Evolutionary conservation across 2,797 vertebrate species (phyloP).

Genomic region (Diceros bicornis): DNA sequence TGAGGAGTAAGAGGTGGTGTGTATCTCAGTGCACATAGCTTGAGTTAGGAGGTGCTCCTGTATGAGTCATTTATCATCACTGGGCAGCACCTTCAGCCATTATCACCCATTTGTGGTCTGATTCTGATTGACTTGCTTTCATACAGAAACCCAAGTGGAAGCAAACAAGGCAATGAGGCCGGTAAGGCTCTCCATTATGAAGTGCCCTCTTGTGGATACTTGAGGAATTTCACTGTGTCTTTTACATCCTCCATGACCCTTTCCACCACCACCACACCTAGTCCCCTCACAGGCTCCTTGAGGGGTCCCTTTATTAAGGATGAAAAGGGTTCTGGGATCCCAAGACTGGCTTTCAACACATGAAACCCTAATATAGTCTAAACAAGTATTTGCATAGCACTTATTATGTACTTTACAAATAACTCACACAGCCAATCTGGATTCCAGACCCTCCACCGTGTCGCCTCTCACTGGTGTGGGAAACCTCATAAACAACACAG

Average conservation of each 20-base stretch:
- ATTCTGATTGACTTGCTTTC: not conserved
- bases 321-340: not conserved
- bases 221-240: not conserved
- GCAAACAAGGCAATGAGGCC: not conserved
- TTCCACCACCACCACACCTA: not conserved
- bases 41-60: not conserved
- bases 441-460: not conserved
- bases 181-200: fast-evolving
- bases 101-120: not conserved
- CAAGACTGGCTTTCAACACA: not conserved
- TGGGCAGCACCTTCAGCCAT: not conserved
- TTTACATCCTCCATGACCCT: not conserved
- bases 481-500: not conserved
- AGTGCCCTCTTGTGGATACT: constrained; percentile 74
- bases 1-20: not conserved
- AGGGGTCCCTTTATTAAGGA: not conserved
- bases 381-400: not conserved
- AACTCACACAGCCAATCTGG: not conserved
- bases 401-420: not conserved
- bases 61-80: not conserved
- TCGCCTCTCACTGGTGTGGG: not conserved
- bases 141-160: not conserved
- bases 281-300: not conserved
- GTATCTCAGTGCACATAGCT: not conserved
- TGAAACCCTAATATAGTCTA: not conserved